Conservation (phyloP, 1,140 invertebrate genomes). For the Teleopsis dalmanni region DNA sequence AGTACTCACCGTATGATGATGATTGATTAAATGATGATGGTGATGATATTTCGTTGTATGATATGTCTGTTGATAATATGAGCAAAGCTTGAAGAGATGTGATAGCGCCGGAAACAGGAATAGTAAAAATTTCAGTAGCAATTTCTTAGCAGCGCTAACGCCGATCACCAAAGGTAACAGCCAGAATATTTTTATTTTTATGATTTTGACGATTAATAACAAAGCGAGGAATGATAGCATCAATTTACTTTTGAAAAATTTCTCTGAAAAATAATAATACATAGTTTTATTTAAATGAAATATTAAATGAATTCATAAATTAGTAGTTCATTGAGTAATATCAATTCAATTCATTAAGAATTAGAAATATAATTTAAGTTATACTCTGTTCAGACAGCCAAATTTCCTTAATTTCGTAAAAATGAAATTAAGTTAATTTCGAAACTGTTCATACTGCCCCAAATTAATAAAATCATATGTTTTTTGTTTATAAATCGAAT, state of each 20-base stretch:
- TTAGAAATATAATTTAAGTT: not conserved
- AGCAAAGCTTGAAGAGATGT: constrained; percentile 75
- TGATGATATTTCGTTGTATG: constrained; percentile 68
- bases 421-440: too few relatives aligned
- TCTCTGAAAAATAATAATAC: constrained; percentile 52
- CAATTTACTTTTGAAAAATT: constrained; percentile 67
- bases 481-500: too few relatives aligned
- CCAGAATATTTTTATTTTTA: constrained; percentile 69
- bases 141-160: constrained; percentile 70
- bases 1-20: constrained; percentile 52
- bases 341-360: not conserved
- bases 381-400: too few relatives aligned
- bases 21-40: constrained; percentile 66
- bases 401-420: too few relatives aligned
- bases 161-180: constrained; percentile 66
- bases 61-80: constrained; percentile 64
- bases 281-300: constrained; percentile 5
- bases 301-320: not conserved
- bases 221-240: constrained; percentile 64
- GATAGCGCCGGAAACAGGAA: constrained; percentile 73
- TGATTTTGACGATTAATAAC: constrained; percentile 67
- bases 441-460: too few relatives aligned
- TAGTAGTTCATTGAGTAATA: not conserved
- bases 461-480: too few relatives aligned
- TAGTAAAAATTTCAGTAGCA: constrained; percentile 68